Percentiles rank a stretch among this genome's conserved stretches.
Evolutionary conservation across 1,140 invertebrate genomes (phyloP).

Genomic region (Scylla paramamosain): DNA sequence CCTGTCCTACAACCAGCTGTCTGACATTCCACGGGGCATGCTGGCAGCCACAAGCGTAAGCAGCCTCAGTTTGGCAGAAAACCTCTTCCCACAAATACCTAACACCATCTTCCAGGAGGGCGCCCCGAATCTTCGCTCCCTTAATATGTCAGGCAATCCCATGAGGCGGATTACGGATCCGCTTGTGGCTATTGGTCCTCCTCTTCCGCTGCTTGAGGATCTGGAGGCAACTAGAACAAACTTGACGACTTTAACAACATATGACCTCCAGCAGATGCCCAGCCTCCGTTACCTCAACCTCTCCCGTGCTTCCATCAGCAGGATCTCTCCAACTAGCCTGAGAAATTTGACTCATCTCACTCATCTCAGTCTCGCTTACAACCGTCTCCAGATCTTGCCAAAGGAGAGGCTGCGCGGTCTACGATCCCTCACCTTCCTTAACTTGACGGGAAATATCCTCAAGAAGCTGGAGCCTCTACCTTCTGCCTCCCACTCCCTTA

Average conservation of each 20-base stretch:
- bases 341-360: constrained; percentile 87
- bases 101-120: constrained; percentile 87
- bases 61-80: constrained; percentile 89
- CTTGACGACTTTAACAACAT: constrained; percentile 90
- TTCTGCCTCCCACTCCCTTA: constrained; percentile 86
- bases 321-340: constrained; percentile 92
- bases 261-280: constrained; percentile 93
- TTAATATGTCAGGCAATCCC: constrained; percentile 92
- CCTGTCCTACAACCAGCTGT: constrained; percentile 88
- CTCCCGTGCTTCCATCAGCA: constrained; percentile 87
- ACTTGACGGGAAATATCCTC: constrained; percentile 90
- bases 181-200: constrained; percentile 84
- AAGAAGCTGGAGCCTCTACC: constrained; percentile 92
- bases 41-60: constrained; percentile 85
- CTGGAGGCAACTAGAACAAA: constrained; percentile 91
- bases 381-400: constrained; percentile 91
- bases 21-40: constrained; percentile 89
- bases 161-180: constrained; percentile 86
- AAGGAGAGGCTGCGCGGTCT: constrained; percentile 91
- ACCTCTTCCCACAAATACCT: constrained; percentile 90
- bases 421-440: constrained; percentile 86
- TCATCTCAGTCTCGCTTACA: constrained; percentile 90
- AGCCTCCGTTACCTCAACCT: constrained; percentile 88
- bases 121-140: constrained; percentile 85
- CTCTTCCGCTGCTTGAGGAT: constrained; percentile 87